Conservation (phyloP, 2,888 invertebrate species). For the Acrobasis suavella region DNA sequence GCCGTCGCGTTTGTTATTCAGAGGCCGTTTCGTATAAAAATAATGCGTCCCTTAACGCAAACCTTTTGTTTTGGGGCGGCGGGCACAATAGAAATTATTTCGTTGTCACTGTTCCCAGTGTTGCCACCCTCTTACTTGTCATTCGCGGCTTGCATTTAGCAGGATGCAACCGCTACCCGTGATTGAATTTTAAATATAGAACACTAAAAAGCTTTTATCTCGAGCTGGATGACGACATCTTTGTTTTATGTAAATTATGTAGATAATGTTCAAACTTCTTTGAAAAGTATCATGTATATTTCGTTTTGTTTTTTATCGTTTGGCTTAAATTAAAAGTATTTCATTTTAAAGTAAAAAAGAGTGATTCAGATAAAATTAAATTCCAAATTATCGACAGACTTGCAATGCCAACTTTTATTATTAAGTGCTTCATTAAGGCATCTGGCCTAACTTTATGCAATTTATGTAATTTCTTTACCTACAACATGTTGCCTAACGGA, state of each 20-base stretch:
- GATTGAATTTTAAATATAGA: slow-evolving; percentile 66
- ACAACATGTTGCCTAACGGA: neutral
- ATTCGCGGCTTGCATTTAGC: slow-evolving; percentile 71
- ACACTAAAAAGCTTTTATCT: slow-evolving; percentile 38
- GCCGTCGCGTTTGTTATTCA: slow-evolving; percentile 69
- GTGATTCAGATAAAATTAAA: too few species aligned
- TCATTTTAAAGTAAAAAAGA: too few species aligned
- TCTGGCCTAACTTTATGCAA: neutral
- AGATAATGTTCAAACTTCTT: neutral
- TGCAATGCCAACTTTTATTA: too few species aligned
- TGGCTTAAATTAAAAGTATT: too few species aligned
- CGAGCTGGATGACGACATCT: neutral
- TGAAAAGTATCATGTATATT: neutral
- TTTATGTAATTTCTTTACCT: neutral
- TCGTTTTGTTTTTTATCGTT: neutral
- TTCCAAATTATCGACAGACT: too few species aligned
- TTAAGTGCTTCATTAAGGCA: too few species aligned
- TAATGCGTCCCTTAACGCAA: slow-evolving; percentile 73
- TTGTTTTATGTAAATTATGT: slow-evolving; percentile 23
- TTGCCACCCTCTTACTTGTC: slow-evolving; percentile 67
- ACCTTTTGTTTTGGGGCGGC: slow-evolving; percentile 72
- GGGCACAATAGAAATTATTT: slow-evolving; percentile 65
- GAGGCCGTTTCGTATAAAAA: slow-evolving; percentile 72
- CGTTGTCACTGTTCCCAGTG: slow-evolving; percentile 44
- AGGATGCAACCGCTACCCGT: slow-evolving; percentile 77